Evolutionary conservation across 2,113 vertebrate species (phyloP), one percentile per base, ranked within the genome.

Genomic region (Mirza zaza): DNA sequence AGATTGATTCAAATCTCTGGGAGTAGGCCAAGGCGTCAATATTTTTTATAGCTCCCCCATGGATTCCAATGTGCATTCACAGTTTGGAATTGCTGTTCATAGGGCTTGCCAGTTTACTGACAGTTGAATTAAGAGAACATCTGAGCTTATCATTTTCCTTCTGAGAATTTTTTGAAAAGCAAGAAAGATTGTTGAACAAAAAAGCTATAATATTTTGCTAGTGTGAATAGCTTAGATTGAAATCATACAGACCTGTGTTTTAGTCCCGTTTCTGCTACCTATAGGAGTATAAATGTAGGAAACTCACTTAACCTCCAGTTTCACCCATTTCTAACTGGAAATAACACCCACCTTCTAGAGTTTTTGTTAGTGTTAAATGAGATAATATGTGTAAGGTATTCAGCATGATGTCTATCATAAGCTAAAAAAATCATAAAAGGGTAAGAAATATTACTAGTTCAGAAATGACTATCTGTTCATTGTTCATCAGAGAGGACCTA

Each of bases 171-270:
- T 87, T 82, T 61, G 20, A 81, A 34, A 48, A 50, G 25, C 48
- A 73, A 94, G 18, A 73, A 12, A 80, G 15, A 90, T 90, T 90
- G 17, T 55, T 48, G 80, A 90, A 86, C 55, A 75, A 67, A 94
- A 94, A 42, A 61, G 25, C 59, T 45, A 23, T 15, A 52, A 4
- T 83, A 36, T 80, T 94, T 63, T 36, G 23, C 65, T 67, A 45
- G 59, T 52, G 34, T 25, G 29, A 65, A 79, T 32, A 45, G 17
- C 34, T 68, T 61, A 77, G 9, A 5, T 83, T 70, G 2, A 84
- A 92, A 70, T 76, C n/a, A 75, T 27, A 36, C 8, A 21, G 8
- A 82, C 45, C 20, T 79, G 17, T 63, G 36, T 89, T 63, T 79
- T 89, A 85, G 52, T 93, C 27, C 5, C 50, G 17, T 15, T 13